phyloP scores from a whole-genome alignment of 2,113 vertebrate genomes.

The Tachuris rubrigastra region DNA sequence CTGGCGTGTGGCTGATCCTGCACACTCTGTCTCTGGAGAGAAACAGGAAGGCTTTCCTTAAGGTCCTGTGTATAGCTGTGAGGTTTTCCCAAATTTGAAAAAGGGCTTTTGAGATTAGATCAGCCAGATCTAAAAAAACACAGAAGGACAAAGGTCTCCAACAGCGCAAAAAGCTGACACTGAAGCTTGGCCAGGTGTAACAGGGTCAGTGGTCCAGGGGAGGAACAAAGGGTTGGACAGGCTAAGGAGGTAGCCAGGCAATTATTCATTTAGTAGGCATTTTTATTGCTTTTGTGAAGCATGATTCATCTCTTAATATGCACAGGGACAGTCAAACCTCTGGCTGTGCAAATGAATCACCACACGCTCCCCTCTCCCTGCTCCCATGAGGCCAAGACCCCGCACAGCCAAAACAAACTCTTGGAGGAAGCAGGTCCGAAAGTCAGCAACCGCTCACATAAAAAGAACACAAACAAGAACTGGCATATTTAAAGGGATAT shows the following conservation, averaged over 20 bases:
- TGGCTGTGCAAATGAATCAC: conserved; percentile 17
- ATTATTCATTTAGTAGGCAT: conserved; percentile 3
- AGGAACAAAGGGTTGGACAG: conserved; percentile 13
- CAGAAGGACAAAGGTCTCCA: conserved; percentile 3
- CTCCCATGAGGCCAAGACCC: not conserved
- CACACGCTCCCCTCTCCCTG: not conserved
- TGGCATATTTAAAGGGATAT: not conserved
- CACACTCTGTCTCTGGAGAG: not conserved
- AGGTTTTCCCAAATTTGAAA: not conserved
- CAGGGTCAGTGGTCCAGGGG: not conserved
- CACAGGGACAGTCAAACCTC: not conserved
- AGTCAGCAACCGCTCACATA: not conserved
- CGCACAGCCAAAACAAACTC: not conserved
- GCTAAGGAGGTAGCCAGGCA: not conserved
- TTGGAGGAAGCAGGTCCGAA: not conserved
- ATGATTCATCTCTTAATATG: conserved; percentile 23
- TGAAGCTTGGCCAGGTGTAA: conserved; percentile 4
- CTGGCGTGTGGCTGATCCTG: not conserved
- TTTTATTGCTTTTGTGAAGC: conserved; percentile 11
- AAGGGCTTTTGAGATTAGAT: not conserved
- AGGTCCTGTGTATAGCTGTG: not conserved
- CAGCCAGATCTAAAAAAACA: not conserved
- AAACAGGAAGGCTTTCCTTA: not conserved
- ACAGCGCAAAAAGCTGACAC: not conserved
- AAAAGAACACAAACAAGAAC: not conserved